Percentiles rank a stretch among this genome's conserved stretches.
These are phyloP conservation scores for Trimorus sp. DNA, from an alignment of 2,888 invertebrate species.

Conservation along the genomic window DNA sequence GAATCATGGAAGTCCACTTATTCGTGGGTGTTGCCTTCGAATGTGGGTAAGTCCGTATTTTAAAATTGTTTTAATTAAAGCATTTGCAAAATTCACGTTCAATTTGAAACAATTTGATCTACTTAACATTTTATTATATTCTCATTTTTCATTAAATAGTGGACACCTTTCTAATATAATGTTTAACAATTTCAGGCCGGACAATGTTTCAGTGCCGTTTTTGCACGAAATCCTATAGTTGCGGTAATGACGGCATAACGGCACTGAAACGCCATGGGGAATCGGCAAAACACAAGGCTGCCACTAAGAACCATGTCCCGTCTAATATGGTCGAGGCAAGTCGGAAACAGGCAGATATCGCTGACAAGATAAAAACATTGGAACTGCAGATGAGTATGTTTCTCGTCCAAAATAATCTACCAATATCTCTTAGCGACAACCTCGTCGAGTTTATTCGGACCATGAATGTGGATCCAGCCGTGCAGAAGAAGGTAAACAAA, in stretches of 20 bases:
- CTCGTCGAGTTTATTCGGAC: neutral
- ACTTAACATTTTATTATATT: no score
- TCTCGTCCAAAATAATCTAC: neutral
- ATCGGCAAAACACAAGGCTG: neutral
- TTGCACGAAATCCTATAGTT: neutral
- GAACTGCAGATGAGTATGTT: conserved; percentile 2
- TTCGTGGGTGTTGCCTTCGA: no score
- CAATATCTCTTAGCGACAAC: neutral
- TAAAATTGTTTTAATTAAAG: no score
- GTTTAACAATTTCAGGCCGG: neutral
- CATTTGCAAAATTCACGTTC: no score
- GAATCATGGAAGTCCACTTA: no score
- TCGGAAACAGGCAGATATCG: neutral
- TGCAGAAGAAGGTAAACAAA: neutral
- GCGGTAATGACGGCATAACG: neutral
- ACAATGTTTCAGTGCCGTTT: neutral
- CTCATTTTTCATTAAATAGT: no score
- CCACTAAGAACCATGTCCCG: neutral
- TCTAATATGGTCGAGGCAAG: neutral
- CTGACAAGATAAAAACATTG: neutral
- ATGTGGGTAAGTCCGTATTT: no score
- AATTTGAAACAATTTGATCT: no score
- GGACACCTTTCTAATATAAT: no score
- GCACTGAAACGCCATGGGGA: neutral
- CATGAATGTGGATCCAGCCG: neutral